Percentiles rank a stretch among this genome's conserved stretches.
Conservation (phyloP, 2,888 invertebrate genomes). For the Xiphydria camelus region DNA sequence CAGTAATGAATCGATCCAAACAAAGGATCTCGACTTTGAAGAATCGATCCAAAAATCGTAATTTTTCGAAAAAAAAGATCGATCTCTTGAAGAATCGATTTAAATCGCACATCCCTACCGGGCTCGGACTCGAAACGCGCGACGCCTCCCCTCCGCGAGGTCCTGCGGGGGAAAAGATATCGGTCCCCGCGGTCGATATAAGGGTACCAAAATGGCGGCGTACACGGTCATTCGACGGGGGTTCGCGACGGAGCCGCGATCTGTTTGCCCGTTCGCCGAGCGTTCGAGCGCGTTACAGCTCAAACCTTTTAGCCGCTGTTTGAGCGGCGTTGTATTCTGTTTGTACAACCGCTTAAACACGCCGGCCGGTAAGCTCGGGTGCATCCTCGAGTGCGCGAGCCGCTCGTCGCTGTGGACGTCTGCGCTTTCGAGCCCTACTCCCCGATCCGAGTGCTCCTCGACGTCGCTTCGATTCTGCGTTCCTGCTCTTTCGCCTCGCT, state of each 20-base stretch:
- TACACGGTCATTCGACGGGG: slow-evolving; percentile 12
- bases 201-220: slow-evolving; percentile 19
- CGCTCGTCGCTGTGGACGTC: background rate
- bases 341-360: slow-evolving; percentile 57
- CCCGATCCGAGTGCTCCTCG: background rate
- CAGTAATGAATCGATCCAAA: too few species aligned
- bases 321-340: slow-evolving; percentile 54
- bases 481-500: background rate
- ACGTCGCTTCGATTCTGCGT: background rate
- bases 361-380: slow-evolving; percentile 31
- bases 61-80: too few species aligned
- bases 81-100: too few species aligned
- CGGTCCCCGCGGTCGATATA: too few species aligned
- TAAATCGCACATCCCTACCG: too few species aligned
- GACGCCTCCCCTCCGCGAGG: too few species aligned
- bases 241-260: slow-evolving; percentile 42
- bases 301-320: slow-evolving; percentile 57
- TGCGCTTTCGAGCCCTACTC: background rate
- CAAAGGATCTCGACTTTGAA: too few species aligned
- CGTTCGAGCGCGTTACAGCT: slow-evolving; percentile 55
- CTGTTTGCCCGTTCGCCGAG: slow-evolving; percentile 50
- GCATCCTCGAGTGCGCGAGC: slow-evolving; percentile 3
- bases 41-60: too few species aligned
- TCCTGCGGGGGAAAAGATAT: too few species aligned
- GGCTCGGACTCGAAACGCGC: too few species aligned